phyloP scores from a whole-genome alignment of 1,140 invertebrate species.

The Brachionus sp. region DNA sequence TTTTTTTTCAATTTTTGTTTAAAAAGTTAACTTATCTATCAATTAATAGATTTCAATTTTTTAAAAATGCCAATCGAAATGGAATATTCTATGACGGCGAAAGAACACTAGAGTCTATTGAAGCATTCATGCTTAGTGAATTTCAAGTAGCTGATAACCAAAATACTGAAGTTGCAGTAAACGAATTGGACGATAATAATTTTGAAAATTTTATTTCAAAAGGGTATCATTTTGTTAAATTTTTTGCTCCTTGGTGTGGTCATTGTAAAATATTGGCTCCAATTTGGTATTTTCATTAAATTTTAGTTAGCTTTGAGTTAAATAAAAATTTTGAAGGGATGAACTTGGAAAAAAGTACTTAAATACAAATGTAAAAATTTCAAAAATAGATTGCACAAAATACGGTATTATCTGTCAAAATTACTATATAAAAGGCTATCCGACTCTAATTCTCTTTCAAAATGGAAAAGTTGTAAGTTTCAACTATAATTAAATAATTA shows the following conservation, averaged over 20 bases:
- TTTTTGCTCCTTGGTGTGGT: conserved; percentile 33
- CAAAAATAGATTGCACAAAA: conserved; percentile 28
- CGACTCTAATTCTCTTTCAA: not conserved
- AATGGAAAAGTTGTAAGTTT: conserved; percentile 9
- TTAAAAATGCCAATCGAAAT: not conserved
- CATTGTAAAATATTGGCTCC: conserved; percentile 24
- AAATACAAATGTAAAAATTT: conserved; percentile 19
- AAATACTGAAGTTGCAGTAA: not conserved
- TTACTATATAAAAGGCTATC: not conserved
- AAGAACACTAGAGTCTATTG: conserved; percentile 4
- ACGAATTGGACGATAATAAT: conserved; percentile 35
- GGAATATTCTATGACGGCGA: not conserved
- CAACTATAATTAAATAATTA: not conserved
- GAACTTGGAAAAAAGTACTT: conserved; percentile 36
- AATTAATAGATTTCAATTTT: not conserved
- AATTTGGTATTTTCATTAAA: not conserved
- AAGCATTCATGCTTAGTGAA: conserved; percentile 10
- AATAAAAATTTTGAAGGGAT: not conserved
- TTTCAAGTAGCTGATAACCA: not conserved
- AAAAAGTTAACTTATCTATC: not conserved
- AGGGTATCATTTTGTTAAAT: conserved; percentile 33
- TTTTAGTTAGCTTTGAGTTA: not conserved
- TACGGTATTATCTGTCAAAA: not conserved
- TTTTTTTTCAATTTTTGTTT: not conserved
- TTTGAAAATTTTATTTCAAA: conserved; percentile 32